Conservation (phyloP, 2,888 invertebrate species). For the Melipona bicolor region DNA sequence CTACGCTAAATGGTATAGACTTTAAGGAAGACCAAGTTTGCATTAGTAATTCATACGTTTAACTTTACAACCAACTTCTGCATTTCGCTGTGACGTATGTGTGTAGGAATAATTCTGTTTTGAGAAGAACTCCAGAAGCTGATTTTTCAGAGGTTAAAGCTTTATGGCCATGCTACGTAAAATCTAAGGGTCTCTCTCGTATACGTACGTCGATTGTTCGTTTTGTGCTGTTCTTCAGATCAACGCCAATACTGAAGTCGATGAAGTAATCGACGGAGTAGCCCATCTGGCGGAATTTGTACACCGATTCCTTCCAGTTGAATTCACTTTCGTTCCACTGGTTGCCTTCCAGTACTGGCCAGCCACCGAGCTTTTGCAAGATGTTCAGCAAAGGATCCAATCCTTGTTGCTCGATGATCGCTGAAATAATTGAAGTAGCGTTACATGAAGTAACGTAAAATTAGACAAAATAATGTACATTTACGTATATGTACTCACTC, state of each 20-base stretch:
- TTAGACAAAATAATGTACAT: no score
- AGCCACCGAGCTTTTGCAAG: conserved; percentile 93
- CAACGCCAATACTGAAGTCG: conserved; percentile 95
- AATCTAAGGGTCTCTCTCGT: not conserved
- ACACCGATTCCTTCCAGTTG: conserved; percentile 93
- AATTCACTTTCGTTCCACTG: conserved; percentile 90
- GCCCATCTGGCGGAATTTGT: conserved; percentile 91
- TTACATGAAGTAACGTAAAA: no score
- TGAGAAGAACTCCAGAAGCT: not conserved
- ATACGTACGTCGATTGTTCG: conserved; percentile 93
- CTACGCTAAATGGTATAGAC: not conserved
- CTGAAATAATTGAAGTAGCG: conserved; percentile 83
- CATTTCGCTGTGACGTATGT: not conserved
- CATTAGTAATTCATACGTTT: conserved; percentile 13
- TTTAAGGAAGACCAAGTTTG: conserved; percentile 3
- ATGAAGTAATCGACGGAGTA: conserved; percentile 96
- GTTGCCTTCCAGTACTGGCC: conserved; percentile 95
- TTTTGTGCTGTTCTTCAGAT: conserved; percentile 94
- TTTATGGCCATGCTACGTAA: not conserved
- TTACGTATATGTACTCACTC: conserved; percentile 86
- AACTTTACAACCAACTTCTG: conserved; percentile 7
- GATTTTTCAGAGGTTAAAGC: not conserved
- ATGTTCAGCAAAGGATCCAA: conserved; percentile 90
- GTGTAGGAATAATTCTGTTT: not conserved
- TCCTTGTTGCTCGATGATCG: conserved; percentile 92